Percentiles rank a stretch among this genome's conserved stretches.
These are phyloP conservation scores for Pteropus alecto DNA, from an alignment of 2,113 vertebrate genomes.

Conservation along the genomic window DNA sequence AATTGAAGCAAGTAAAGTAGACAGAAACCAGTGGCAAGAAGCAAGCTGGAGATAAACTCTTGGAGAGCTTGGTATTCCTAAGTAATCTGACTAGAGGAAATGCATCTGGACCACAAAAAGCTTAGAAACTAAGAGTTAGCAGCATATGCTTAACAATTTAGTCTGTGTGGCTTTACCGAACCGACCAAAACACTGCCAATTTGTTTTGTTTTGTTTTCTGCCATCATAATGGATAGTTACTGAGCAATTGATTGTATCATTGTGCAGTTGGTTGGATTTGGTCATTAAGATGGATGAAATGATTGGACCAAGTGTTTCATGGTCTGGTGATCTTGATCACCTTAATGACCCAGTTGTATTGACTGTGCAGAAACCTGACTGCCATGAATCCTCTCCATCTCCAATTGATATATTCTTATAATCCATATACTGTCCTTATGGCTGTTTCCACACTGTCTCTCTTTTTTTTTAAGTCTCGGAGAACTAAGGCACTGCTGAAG, in stretches of 20 bases:
- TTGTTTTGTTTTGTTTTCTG: conserved; percentile 65
- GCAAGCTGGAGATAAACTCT: background rate
- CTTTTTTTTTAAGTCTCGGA: background rate
- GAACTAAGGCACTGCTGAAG: conserved; percentile 1
- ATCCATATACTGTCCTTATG: background rate
- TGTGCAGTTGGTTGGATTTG: conserved; percentile 61
- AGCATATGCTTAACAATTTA: background rate
- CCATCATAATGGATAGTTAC: conserved; percentile 60
- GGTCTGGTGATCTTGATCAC: conserved; percentile 58
- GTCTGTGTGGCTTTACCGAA: conserved; percentile 3
- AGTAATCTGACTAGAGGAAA: background rate
- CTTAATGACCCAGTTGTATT: conserved; percentile 50
- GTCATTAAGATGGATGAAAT: conserved; percentile 71
- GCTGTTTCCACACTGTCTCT: background rate
- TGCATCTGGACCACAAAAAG: background rate
- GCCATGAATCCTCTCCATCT: background rate
- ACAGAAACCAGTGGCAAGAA: background rate
- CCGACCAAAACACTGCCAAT: conserved; percentile 32
- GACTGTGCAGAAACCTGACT: conserved; percentile 29
- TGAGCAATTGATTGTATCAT: conserved; percentile 64
- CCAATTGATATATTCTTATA: background rate
- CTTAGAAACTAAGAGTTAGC: background rate
- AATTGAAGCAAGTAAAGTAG: conserved; percentile 5
- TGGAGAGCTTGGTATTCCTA: background rate
- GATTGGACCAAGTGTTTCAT: conserved; percentile 56